Evolutionary conservation across 1,140 invertebrate genomes (phyloP), one percentile per base, ranked within the genome.

Genomic region (Zaprionus ghesquierei): DNA sequence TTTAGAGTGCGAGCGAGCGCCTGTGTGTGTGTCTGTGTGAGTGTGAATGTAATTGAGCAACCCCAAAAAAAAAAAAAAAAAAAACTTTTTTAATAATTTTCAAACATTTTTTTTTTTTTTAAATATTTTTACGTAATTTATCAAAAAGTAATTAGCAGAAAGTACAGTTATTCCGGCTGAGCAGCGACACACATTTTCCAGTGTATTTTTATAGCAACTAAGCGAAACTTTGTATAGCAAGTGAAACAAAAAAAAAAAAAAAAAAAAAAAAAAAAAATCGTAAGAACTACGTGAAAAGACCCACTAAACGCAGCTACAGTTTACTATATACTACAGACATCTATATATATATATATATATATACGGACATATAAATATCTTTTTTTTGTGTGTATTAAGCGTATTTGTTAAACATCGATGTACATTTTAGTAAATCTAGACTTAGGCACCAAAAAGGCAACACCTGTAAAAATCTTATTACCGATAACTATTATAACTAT

Each of bases 141-240:
- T 55, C 58, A 65, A 38, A 15, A 60, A 62, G 20, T 55, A 46
- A 9, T 44, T 46, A 61, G 29, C 60, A 23, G 60, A 46, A 51
- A 22, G 27, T 29, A 27, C 53, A 56, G 22, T 55, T 51, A 31
- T 44, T 41, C 31, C 55, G 59, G 78, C 35, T 41, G 35, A 41
- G 8, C 35, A 41, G 35, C 64, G 79, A 79, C 41, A 63, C 82
- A 86, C 81, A 78, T 81, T 86, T 87, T 86, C 81, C 81, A 86
- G 81, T 86, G 81, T 86, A 87, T 87, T 86, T n/a, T 29, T 87
- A 71, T 86, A 86, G 81, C 55, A 44, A 59, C 69, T 72, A 72
- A 72, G 63, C 18, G 59, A 58, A 27, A 56, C 60, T 77, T 81
- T 80, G 75, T 82, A 81, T 62, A 78, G 35, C 35, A 41, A 41